Conservation (phyloP, 2,797 vertebrate genomes). For the Oryzias sinensis region DNA sequence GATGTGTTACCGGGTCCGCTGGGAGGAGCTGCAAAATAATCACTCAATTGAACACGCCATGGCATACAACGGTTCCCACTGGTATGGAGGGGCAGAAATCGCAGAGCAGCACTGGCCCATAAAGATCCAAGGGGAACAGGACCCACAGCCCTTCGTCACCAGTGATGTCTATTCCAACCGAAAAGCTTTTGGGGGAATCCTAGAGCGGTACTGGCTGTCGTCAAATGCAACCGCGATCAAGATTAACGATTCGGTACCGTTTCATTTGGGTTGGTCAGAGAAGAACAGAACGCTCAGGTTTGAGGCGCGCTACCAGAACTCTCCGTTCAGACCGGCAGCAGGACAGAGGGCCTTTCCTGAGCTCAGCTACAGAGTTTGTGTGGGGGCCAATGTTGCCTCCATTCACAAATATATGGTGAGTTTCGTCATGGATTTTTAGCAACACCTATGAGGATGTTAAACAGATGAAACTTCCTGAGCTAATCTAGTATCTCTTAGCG, state of each 20-base stretch:
- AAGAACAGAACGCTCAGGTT: conserved; percentile 82
- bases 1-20: conserved; percentile 94
- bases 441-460: background rate
- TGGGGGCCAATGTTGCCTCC: conserved; percentile 89
- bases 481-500: no score
- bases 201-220: conserved; percentile 96
- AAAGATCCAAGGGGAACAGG: conserved; percentile 81
- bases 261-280: conserved; percentile 94
- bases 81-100: conserved; percentile 93
- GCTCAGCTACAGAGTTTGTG: conserved; percentile 93
- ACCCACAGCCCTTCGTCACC: conserved; percentile 89
- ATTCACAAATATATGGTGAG: conserved; percentile 96
- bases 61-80: conserved; percentile 87
- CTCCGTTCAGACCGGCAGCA: conserved; percentile 80
- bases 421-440: background rate
- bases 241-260: conserved; percentile 92
- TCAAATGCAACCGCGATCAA: conserved; percentile 90
- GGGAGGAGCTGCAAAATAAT: conserved; percentile 84
- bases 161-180: conserved; percentile 86
- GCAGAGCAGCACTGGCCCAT: conserved; percentile 92
- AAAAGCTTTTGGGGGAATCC: conserved; percentile 87
- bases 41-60: conserved; percentile 87
- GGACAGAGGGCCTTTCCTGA: conserved; percentile 79
- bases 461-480: no score
- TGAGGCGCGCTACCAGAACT: conserved; percentile 87